A percentile compares a stretch with the other conserved stretches of the same genome.
Conservation (phyloP, 2,797 vertebrate genomes). For the Hypotaenidia okinawae region DNA sequence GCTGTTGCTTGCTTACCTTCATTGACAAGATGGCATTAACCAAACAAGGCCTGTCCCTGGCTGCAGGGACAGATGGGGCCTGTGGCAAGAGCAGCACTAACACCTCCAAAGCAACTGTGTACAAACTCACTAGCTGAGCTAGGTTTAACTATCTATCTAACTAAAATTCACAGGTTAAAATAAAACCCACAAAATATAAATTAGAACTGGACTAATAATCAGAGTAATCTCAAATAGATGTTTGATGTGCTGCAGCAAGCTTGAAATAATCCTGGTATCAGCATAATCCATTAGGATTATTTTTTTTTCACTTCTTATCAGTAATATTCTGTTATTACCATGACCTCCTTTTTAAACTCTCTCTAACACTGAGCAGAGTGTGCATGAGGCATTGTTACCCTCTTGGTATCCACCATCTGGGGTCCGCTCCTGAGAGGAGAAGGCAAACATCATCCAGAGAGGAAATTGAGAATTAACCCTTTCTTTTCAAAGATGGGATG, state of each 20-base stretch:
- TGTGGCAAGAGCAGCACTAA: neutral
- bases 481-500: neutral
- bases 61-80: neutral
- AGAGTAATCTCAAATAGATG: neutral
- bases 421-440: accelerated
- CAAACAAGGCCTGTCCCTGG: neutral
- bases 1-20: accelerated
- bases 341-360: neutral
- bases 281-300: neutral
- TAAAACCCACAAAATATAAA: neutral
- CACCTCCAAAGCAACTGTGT: neutral
- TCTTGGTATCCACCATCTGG: neutral
- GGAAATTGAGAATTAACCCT: neutral
- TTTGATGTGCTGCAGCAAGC: neutral
- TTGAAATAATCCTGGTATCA: neutral
- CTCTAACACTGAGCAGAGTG: neutral
- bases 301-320: neutral
- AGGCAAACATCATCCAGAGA: neutral
- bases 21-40: neutral
- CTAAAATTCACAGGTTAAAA: neutral
- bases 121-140: neutral
- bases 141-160: neutral
- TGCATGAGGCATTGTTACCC: neutral
- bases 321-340: neutral
- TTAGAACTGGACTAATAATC: neutral